Evolutionary conservation across 2,113 vertebrate species (phyloP), one percentile per base, ranked within the genome.

Genomic region (Willisornis vidua): DNA sequence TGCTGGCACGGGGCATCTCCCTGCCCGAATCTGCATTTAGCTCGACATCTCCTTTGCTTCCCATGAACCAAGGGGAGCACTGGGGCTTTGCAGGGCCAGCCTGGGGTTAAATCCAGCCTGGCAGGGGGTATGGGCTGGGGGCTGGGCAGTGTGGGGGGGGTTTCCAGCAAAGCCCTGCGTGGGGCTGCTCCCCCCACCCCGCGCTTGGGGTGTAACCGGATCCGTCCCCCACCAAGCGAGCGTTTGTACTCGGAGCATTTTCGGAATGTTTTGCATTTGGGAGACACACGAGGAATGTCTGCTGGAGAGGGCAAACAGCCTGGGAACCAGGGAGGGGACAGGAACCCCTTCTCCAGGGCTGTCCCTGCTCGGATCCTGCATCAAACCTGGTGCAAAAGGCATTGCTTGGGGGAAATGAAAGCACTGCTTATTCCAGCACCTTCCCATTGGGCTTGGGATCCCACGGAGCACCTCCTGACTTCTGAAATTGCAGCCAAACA

Each of bases 391-490:
- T 14, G 68, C 41, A 12, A 59, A 59, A 17, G 4, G 35, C 37
- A 2, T 45, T 70, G 7, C 10, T 22, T 35, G 19, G 11, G 1
- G 10, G 14, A 1, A 25, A 89, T 28, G 14, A 43, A 15, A 2
- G 10, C 9, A 3, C 1, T 9, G 0, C 59, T 67, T 19, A 68
- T 49, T 2, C 52, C 25, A 12, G 0, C 82, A 0, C 4, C 4
- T 26, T 46, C 57, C 33, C 7, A 0, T 14, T 0, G 26, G 66
- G 46, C 23, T 12, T 4, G 0, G 1, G 1, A 3, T 51, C 55
- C 46, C 43, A 1, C 2, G 1, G 41, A 22, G 48, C 90, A 55
- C 58, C 70, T 63, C 84, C 76, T 24, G n/a, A 7, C 5, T 39
- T 23, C 67, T 9, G 41, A 26, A 33, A 22, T 16, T 1, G 43